Conservation (phyloP, 2,888 invertebrate species). For the Pyrochroa serraticornis region DNA sequence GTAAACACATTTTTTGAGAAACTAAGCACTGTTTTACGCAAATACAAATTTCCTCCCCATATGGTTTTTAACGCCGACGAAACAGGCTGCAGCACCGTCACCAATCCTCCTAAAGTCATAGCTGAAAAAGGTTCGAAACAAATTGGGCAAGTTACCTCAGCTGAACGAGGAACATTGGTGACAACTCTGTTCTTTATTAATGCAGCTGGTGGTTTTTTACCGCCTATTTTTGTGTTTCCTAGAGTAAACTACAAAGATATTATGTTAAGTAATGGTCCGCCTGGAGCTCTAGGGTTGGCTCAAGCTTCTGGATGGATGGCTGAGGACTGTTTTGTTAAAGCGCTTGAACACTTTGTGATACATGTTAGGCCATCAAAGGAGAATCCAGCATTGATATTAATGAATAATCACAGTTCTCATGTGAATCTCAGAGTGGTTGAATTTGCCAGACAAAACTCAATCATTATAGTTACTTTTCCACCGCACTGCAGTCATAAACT, state of each 20-base stretch:
- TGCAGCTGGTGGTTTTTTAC: conserved; percentile 49
- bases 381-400: conserved; percentile 41
- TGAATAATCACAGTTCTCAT: conserved; percentile 47
- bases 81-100: conserved; percentile 50
- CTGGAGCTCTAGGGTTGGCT: conserved; percentile 46
- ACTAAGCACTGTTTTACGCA: conserved; percentile 1
- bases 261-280: conserved; percentile 49
- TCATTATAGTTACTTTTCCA: conserved; percentile 50
- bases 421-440: conserved; percentile 41
- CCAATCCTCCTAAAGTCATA: conserved; percentile 47
- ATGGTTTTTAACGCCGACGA: conserved; percentile 50
- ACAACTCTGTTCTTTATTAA: conserved; percentile 47
- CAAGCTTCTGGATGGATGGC: conserved; percentile 50
- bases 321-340: conserved; percentile 38
- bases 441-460: conserved; percentile 49
- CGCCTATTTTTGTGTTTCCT: conserved; percentile 54
- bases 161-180: conserved; percentile 51
- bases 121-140: conserved; percentile 50
- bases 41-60: conserved; percentile 22
- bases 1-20: background rate
- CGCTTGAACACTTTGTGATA: conserved; percentile 45
- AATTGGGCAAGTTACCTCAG: conserved; percentile 49
- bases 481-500: conserved; percentile 51
- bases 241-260: conserved; percentile 43
- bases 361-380: conserved; percentile 40